Base-by-base conservation (phyloP, 2,888 invertebrate species). In the Chrysotoxum bicinctum region DNA sequence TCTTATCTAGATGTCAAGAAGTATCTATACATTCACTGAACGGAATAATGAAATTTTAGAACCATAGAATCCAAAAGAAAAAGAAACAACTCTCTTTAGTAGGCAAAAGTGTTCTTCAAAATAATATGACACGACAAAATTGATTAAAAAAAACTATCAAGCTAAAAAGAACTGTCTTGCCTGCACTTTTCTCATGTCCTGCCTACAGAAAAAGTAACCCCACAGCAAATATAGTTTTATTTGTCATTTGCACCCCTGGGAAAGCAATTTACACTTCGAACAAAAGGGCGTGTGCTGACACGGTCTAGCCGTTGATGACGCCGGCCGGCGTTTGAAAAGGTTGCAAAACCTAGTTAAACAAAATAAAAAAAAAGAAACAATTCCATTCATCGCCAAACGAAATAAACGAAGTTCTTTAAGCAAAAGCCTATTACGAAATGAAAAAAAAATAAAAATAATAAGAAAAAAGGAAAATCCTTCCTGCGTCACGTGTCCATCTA, bases 231-330 rank as follows among this genome's bases (percentile, higher is more conserved):
- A 62, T 40, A 69, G 64, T 54, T 64, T 58, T 62, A 40, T 68
- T 66, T 84, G 68, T 70, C 80, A 76, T 76, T 80, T 62, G 66
- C 84, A 85, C 84, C 80, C 84, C 68, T 80, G 60, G 58, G 68
- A 76, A 80, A 80, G 72, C 54, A 80, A 80, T 85, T 85, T 73
- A 79, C 84, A 85, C 84, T 80, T 85, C n/a, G 54, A 56, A 85
- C 72, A 85, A 75, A 62, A 45, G 75, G 83, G 58, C 69, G 79
- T 72, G 70, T 74, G 83, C 50, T 69, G 64, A 50, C 80, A 60
- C 35, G 40, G 83, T 68, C 76, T 76, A 62, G 80, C 76, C 76
- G 60, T 37, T 35, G 60, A 40, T 58, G 60, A 45, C 64, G 45
- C 26, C 26, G 52, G 26, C 26, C 26, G 52, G 52, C n/a, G 48